Conservation (phyloP, 1,140 invertebrate genomes). For the Leptinotarsa lineolata region DNA sequence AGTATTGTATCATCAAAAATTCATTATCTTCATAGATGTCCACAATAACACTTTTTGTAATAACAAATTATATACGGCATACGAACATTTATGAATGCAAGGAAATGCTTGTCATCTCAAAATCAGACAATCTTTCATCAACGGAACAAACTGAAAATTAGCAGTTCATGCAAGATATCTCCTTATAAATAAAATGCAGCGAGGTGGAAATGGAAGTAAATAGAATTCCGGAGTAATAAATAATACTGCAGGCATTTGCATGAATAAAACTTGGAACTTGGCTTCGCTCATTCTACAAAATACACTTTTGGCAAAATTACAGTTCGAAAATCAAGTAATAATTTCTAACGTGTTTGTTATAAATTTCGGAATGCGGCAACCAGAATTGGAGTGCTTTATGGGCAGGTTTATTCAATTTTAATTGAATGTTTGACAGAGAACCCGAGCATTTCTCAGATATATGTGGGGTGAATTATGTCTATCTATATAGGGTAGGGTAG, state of each 20-base stretch:
- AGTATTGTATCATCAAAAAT: no score
- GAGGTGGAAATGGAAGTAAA: conserved; percentile 25
- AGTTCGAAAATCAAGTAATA: conserved; percentile 28
- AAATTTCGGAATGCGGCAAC: background rate
- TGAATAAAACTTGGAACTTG: conserved; percentile 23
- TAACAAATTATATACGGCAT: no score
- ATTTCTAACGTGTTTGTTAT: conserved; percentile 19
- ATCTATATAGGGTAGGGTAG: background rate
- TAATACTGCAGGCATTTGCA: conserved; percentile 16
- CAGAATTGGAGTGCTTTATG: background rate
- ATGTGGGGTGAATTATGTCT: background rate
- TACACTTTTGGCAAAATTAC: conserved; percentile 27
- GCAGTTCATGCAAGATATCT: background rate
- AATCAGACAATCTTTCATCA: no score
- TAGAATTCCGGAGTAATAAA: conserved; percentile 17
- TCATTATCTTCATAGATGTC: no score
- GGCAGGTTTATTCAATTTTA: conserved; percentile 13
- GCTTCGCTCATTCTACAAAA: conserved; percentile 4
- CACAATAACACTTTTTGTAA: no score
- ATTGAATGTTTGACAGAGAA: conserved; percentile 21
- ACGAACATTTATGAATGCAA: no score
- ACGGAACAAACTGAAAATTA: no score
- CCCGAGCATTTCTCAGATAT: background rate
- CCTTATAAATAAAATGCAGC: conserved; percentile 9
- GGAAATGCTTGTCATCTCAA: no score